Evolutionary conservation across 2,888 invertebrate genomes (phyloP), one percentile per base, ranked within the genome.

Genomic region (Brenthis hecate): DNA sequence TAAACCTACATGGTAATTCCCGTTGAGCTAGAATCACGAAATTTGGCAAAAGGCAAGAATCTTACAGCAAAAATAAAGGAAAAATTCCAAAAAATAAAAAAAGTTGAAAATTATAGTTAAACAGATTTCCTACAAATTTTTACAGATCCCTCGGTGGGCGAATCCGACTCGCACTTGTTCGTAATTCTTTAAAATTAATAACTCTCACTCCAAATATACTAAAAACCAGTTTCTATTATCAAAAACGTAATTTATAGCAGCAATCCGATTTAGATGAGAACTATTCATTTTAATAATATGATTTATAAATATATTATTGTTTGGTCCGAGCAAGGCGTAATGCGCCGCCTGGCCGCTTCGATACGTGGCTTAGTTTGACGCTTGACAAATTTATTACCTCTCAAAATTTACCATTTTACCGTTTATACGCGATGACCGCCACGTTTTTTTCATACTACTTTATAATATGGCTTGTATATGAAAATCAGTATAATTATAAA

Each of bases 281-380:
- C 71, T 70, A 73, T 66, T 47, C 36, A 53, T 74, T 69, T 71
- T 73, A 76, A 73, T 75, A 76, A 74, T 72, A 75, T 78, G 78
- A 78, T 78, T 78, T 78, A 78, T 76, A 68, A 75, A 74, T 74
- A 43, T 43, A 77, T 77, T 76, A 77, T 76, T 77, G 75, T 77
- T 76, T 67, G 70, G 58, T 51, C 67, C 75, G 80, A 32, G 5
- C 80, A 78, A 80, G 78, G 79, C 79, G 51, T 54, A 36, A 36
- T 13, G 36, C 62, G 13, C 62, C 81, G 85, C 84, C 89, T 91
- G 92, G 83, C 73, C 75, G 77, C 83, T 79, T 90, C 92, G 92
- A 91, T 92, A 91, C 89, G 87, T 83, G 88, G 91, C 91, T 92
- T 91, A 92, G 83, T 91, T 91, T 91, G 92, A 91, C 91, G 82